Conservation (phyloP, 30 jellyfish, hydroid and myxozoan genomes). For the Aurelia coerulea region DNA sequence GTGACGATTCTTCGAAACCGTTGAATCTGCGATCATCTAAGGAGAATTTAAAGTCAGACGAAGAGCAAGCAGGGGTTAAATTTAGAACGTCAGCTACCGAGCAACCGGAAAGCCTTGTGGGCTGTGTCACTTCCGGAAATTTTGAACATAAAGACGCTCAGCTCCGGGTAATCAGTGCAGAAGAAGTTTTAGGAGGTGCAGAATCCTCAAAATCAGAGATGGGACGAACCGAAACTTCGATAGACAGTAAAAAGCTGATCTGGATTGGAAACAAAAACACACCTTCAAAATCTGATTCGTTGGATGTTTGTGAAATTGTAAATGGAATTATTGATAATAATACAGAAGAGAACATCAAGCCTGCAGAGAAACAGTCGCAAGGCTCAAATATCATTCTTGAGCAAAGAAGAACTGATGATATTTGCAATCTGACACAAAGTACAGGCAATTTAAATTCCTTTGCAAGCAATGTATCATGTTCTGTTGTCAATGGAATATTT, state of each 20-base stretch:
- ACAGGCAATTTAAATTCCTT: constrained; percentile 4
- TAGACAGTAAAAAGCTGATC: not conserved
- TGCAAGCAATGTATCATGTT: constrained; percentile 21
- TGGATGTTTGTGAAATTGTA: not conserved
- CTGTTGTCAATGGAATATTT: not conserved
- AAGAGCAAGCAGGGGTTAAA: too few species aligned
- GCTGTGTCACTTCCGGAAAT: constrained; percentile 58
- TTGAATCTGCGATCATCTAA: too few species aligned
- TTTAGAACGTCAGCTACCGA: not conserved
- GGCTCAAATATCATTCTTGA: too few species aligned
- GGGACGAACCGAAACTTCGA: constrained; percentile 23
- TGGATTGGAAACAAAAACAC: not conserved
- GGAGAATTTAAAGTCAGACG: too few species aligned
- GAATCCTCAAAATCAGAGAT: not conserved
- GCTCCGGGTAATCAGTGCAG: constrained; percentile 23
- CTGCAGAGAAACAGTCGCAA: too few species aligned
- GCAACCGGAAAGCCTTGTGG: constrained; percentile 19
- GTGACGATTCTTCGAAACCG: not conserved
- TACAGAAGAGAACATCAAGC: too few species aligned
- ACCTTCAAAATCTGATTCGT: not conserved
- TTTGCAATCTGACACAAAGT: constrained; percentile 6
- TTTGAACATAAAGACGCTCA: not conserved
- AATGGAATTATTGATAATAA: not conserved
- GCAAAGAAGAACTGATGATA: not conserved
- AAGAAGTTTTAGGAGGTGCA: not conserved